phyloP scores from a whole-genome alignment of 2,888 invertebrate genomes.

The Megamerina dolium region DNA sequence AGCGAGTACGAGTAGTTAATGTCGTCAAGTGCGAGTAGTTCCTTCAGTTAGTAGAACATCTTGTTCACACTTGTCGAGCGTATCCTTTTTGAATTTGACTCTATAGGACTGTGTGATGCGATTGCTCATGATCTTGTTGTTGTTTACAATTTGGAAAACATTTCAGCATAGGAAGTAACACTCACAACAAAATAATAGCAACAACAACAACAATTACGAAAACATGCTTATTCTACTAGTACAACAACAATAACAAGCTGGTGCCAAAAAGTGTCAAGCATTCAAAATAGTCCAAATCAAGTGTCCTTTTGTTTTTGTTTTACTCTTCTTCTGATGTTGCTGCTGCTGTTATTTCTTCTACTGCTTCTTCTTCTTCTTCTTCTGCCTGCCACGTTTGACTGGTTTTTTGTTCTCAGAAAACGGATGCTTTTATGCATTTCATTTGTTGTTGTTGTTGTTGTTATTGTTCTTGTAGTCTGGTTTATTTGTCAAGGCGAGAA shows the following conservation, averaged over 20 bases:
- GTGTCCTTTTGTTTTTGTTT: slow-evolving; percentile 41
- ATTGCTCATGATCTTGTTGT: slow-evolving; percentile 5
- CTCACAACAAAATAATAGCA: slow-evolving; percentile 6
- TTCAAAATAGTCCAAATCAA: slow-evolving; percentile 48
- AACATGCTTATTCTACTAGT: neutral
- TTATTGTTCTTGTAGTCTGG: neutral
- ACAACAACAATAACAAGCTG: slow-evolving; percentile 15
- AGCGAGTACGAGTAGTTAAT: slow-evolving; percentile 11
- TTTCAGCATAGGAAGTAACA: slow-evolving; percentile 14
- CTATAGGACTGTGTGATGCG: no score
- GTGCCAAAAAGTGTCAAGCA: slow-evolving; percentile 46
- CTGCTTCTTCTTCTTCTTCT: neutral
- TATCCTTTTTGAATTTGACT: neutral
- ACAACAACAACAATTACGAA: neutral
- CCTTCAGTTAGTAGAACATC: slow-evolving; percentile 40
- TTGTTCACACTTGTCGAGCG: slow-evolving; percentile 44
- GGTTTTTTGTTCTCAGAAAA: no score
- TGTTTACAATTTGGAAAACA: slow-evolving; percentile 14
- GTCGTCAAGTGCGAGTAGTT: no score
- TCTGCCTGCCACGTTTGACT: neutral
- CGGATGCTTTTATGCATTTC: neutral
- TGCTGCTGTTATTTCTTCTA: neutral
- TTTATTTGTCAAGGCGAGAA: slow-evolving; percentile 11
- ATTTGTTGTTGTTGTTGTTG: slow-evolving; percentile 4
- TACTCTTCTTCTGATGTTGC: slow-evolving; percentile 2